A percentile compares a stretch with the other conserved stretches of the same genome.
Evolutionary conservation across 2,797 vertebrate genomes (phyloP).

Genomic region (Urophycis tenuis): DNA sequence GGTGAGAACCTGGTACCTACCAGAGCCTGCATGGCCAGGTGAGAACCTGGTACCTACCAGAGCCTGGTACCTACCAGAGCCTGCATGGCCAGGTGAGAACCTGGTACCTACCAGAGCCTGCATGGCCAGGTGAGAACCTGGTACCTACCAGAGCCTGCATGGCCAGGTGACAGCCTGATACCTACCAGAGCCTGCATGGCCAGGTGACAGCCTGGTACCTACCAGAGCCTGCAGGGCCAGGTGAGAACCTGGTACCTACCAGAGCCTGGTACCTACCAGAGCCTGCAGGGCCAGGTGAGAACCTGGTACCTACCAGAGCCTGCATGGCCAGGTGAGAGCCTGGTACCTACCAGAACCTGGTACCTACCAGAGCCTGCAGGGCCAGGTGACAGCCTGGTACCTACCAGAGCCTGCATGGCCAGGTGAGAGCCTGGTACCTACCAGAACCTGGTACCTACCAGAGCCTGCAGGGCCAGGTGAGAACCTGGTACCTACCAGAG

Average conservation of each 20-base stretch:
- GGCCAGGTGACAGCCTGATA: conserved; percentile 75
- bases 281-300: conserved; percentile 71
- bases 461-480: conserved; percentile 73
- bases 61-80: conserved; percentile 79
- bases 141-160: conserved; percentile 77
- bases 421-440: too few relatives aligned
- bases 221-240: conserved; percentile 76
- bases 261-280: conserved; percentile 80
- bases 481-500: conserved; percentile 79
- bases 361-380: conserved; percentile 76
- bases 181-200: conserved; percentile 76
- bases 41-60: too few relatives aligned
- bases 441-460: conserved; percentile 83
- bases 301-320: conserved; percentile 79
- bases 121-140: conserved; percentile 72
- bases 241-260: too few relatives aligned
- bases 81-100: conserved; percentile 71
- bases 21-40: conserved; percentile 78
- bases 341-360: too few relatives aligned
- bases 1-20: conserved; percentile 76
- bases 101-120: conserved; percentile 79
- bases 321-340: conserved; percentile 72
- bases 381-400: conserved; percentile 75
- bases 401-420: conserved; percentile 76
- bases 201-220: conserved; percentile 76